These are phyloP conservation scores for Varecia variegata DNA, from an alignment of 2,797 vertebrate species.

Conservation along the genomic window DNA sequence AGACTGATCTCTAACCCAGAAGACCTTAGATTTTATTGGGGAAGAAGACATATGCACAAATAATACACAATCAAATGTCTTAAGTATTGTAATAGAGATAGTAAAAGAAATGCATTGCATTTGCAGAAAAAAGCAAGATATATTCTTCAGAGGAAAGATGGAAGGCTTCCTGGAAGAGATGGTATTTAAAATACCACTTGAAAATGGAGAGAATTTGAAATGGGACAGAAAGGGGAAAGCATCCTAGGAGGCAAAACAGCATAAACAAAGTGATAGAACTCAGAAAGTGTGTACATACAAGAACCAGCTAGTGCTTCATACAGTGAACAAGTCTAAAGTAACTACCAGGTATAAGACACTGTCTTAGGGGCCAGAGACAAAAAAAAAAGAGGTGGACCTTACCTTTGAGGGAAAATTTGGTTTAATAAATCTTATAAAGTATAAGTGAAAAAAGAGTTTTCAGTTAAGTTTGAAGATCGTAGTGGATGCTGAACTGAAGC, in stretches of 20 bases:
- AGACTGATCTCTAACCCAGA: not conserved
- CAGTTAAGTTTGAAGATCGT: not conserved
- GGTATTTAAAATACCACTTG: conserved; percentile 7
- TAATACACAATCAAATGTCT: not conserved
- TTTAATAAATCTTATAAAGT: not conserved
- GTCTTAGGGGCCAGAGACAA: not conserved
- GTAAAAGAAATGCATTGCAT: not conserved
- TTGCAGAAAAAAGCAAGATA: conserved; percentile 21
- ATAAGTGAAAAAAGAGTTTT: not conserved
- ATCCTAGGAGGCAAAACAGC: not conserved
- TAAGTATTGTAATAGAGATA: not conserved
- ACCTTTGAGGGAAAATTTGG: not conserved
- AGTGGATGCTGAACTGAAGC: not conserved
- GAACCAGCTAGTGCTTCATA: not conserved
- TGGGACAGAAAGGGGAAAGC: not conserved
- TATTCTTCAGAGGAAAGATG: not conserved
- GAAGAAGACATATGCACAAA: not conserved
- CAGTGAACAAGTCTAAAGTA: not conserved
- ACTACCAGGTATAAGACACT: not conserved
- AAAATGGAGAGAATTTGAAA: conserved; percentile 39
- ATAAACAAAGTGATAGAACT: not conserved
- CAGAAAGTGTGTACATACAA: not conserved
- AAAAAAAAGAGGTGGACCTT: not conserved
- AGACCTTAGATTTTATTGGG: not conserved
- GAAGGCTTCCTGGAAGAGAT: not conserved